Evolutionary conservation across 1,140 invertebrate species (phyloP).

Genomic region (Nasonia longicornis): DNA sequence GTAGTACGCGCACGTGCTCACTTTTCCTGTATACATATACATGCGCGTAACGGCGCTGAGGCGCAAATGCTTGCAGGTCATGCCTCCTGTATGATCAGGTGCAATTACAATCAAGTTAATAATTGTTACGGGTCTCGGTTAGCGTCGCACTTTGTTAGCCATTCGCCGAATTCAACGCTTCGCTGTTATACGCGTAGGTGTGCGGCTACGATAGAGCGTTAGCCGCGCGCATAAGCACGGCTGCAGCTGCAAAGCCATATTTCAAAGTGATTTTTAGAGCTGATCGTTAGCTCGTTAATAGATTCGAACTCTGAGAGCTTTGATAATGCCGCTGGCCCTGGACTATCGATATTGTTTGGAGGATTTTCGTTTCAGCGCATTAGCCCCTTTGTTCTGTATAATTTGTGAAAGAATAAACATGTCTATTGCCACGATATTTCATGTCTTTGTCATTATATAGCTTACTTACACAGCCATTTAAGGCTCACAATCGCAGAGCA

Average conservation of each 20-base stretch:
- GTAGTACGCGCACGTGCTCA: neutral
- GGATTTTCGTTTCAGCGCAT: too few relatives aligned
- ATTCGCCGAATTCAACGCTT: neutral
- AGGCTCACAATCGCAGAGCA: too few relatives aligned
- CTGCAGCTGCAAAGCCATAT: constrained; percentile 9
- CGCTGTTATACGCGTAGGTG: neutral
- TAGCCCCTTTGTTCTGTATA: too few relatives aligned
- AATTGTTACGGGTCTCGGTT: constrained; percentile 58
- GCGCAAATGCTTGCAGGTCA: constrained; percentile 21
- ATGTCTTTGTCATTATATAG: too few relatives aligned
- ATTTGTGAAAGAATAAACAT: too few relatives aligned
- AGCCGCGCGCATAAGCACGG: neutral
- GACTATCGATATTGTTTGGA: too few relatives aligned
- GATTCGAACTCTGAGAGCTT: constrained; percentile 5
- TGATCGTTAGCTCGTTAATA: constrained; percentile 14
- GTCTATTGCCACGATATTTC: too few relatives aligned
- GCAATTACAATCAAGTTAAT: constrained; percentile 68
- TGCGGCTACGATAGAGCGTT: neutral
- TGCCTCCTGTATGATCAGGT: constrained; percentile 63
- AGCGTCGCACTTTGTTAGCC: neutral
- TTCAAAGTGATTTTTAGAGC: constrained; percentile 19
- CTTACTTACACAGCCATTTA: too few relatives aligned
- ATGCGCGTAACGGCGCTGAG: neutral
- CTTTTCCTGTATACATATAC: constrained; percentile 2
- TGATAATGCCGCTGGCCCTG: neutral